Evolutionary conservation across 1,140 invertebrate genomes (phyloP).

Genomic region (Ectropis grisescens): DNA sequence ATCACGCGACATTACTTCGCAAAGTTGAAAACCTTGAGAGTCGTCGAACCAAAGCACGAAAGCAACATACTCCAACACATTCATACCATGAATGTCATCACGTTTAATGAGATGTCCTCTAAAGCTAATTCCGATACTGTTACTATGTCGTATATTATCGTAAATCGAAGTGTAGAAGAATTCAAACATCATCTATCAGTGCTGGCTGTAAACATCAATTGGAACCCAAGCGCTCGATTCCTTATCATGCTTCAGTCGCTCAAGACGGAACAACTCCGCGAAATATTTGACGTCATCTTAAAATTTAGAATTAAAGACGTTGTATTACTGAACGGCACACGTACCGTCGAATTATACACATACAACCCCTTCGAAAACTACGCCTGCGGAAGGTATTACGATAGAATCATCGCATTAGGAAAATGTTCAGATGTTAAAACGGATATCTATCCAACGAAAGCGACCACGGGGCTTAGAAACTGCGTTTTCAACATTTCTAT

Average conservation of each 20-base stretch:
- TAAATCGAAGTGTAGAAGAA: not conserved
- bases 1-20: too few species aligned
- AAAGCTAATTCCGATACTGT: too few species aligned
- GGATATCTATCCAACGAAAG: slow-evolving; percentile 22
- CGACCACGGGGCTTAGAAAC: slow-evolving; percentile 9
- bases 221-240: slow-evolving; percentile 19
- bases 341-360: slow-evolving; percentile 5
- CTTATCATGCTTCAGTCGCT: slow-evolving; percentile 18
- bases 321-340: slow-evolving; percentile 6
- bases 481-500: slow-evolving; percentile 24
- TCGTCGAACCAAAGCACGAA: too few species aligned
- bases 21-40: too few species aligned
- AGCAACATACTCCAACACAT: too few species aligned
- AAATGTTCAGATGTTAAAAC: slow-evolving; percentile 1
- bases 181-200: too few species aligned
- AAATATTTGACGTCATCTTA: slow-evolving; percentile 19
- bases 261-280: slow-evolving; percentile 2
- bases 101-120: too few species aligned
- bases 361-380: slow-evolving; percentile 17
- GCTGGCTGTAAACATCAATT: slow-evolving; percentile 1
- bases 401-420: slow-evolving; percentile 3
- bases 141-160: slow-evolving; percentile 4
- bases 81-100: too few species aligned
- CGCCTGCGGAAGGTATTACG: slow-evolving; percentile 11
- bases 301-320: slow-evolving; percentile 5